Base-by-base conservation (phyloP, 2,888 invertebrate species). In the Selenia dentaria region DNA sequence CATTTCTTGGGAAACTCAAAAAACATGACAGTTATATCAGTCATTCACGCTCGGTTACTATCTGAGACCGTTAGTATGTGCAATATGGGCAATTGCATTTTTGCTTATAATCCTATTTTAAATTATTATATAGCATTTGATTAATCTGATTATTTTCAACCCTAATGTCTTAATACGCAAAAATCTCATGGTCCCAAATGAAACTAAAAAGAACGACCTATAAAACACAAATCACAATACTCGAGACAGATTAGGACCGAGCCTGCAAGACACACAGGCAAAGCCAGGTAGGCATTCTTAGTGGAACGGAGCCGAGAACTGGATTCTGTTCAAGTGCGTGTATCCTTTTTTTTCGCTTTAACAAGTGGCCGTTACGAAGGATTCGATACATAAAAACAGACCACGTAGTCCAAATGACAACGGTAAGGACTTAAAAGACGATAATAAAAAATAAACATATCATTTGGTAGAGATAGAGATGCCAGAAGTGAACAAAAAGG, bases 1-100 rank as follows among this genome's bases (percentile, higher is more conserved):
- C 70, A 79, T 60, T 75, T 72, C 65, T 57, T 66, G 74, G 77
- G 78, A 82, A 78, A 69, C 77, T 56, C 67, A 65, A 75, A 81
- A 80, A 84, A 81, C 74, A 74, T 51, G 74, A 88, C 88, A 87
- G 89, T 88, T 88, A 86, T 73, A 79, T 74, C 66, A 72, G 69
- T 88, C 87, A 88, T 76, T 89, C 85, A 87, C 79, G 68, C 64
- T 67, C 25, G 16, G 68, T 72, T 65, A 67, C 77, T 77, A 79
- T 74, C 75, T 71, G 64, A 64, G 65, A 86, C 88, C 88, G 88
- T 86, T 87, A 84, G 73, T 67, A 64, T 68, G 66, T 64, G 60
- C 60, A 67, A 14, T 34, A 28, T 31, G 31, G 42, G 33, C 50
- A 51, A 51, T 43, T 45, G 60, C 60, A 58, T 62, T 51, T 50